Evolutionary conservation across 2,113 vertebrate genomes (phyloP), one percentile per base, ranked within the genome.

Genomic region (Cochlearius cochlearius): DNA sequence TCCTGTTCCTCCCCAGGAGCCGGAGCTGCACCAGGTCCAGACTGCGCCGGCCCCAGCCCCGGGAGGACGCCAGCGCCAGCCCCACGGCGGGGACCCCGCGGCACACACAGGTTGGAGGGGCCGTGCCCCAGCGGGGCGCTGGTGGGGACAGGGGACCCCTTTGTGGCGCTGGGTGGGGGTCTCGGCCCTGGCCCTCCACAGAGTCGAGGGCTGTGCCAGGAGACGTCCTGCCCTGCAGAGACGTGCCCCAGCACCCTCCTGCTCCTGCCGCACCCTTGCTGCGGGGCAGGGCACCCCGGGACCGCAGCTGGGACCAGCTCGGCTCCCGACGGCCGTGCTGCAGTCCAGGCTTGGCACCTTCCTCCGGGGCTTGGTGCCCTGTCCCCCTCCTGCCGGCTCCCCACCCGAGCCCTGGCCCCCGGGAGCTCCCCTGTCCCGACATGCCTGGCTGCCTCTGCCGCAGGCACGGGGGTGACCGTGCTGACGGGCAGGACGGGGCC

Each of bases 1-100:
- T 96, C 95, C 94, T 83, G 76, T 95, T 95, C 94, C 62, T 58
- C 82, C 52, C 73, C 76, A 49, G 56, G 47, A 32, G 58, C 56
- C 8, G 13, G 75, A 84, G 86, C 80, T 62, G 60, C 93, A 79
- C 43, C 5, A 6, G 85, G 49, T 53, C 74, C 79, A 59, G 72
- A 81, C 72, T 7, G n/a, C 50, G 0, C 55, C 38, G 19, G 81
- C 32, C 47, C 27, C 6, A 0, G 59, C 53, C 41, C 22, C 20
- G 11, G 91, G 66, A 94, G 72, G 91, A 94, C 69, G 5, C 32
- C 88, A 56, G 82, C 34, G 0, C 39, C 84, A 76, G 49, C 71
- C 26, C n/a, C 45, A 25, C 39, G 1, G 32, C 25, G 0, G 39
- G 68, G 64, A 84, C 36, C 66, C 43, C 9, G 1, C 18, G 7